Percentiles rank a stretch among this genome's conserved stretches.
These are phyloP conservation scores for Merops nubicus DNA, from an alignment of 2,113 vertebrate genomes.

Conservation along the genomic window DNA sequence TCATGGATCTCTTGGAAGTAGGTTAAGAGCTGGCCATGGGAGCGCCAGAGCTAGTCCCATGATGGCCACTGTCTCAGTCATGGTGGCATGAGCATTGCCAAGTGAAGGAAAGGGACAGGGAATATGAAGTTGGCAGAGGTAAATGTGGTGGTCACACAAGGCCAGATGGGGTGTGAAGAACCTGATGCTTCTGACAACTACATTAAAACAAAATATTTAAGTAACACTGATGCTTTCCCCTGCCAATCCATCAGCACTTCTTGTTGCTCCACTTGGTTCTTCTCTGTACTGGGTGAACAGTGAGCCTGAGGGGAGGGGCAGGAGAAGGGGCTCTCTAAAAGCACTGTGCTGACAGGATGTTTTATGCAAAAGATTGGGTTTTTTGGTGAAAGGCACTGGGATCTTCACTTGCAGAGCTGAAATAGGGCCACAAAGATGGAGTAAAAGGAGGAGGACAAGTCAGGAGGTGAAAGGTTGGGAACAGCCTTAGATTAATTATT, in stretches of 20 bases:
- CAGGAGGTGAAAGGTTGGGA: not conserved
- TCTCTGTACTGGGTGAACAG: not conserved
- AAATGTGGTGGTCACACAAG: not conserved
- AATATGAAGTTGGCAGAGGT: not conserved
- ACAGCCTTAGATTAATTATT: not conserved
- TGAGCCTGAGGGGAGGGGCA: not conserved
- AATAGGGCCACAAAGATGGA: not conserved
- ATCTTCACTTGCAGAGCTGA: not conserved
- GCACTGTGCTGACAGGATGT: not conserved
- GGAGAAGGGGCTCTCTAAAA: not conserved
- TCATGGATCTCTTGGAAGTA: not conserved
- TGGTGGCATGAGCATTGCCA: not conserved
- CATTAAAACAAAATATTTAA: not conserved
- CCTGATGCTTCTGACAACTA: not conserved
- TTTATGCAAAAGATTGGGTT: not conserved
- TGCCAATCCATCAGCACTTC: not conserved
- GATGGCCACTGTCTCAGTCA: fast-evolving
- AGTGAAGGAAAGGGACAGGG: not conserved
- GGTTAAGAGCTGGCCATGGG: not conserved
- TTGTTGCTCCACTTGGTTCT: not conserved
- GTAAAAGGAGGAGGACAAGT: not conserved
- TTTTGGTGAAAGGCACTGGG: not conserved
- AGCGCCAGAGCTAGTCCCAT: not conserved
- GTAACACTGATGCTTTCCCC: not conserved
- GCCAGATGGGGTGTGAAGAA: not conserved